phyloP scores from a whole-genome alignment of 64 coral and sea anemone species.

The Orbicella faveolata region DNA sequence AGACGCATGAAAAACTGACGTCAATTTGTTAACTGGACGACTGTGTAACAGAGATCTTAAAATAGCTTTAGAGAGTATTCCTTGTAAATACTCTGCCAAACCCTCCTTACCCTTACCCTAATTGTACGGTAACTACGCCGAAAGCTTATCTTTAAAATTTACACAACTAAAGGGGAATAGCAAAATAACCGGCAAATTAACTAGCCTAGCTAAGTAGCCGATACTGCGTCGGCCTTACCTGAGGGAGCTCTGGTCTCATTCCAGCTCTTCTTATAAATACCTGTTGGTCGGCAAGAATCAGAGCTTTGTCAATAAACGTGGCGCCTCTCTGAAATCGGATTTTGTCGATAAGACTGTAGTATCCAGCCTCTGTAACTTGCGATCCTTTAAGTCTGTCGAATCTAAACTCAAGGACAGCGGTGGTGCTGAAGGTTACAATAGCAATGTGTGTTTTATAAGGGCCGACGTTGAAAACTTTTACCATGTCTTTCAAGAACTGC shows the following conservation, averaged over 20 bases:
- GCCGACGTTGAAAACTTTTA: conserved; percentile 32
- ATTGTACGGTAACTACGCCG: too few species aligned
- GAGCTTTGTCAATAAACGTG: conserved; percentile 78
- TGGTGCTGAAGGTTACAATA: conserved; percentile 59
- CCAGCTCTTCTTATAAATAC: conserved; percentile 47
- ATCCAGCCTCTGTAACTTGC: neutral
- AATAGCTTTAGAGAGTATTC: too few species aligned
- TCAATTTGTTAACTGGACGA: too few species aligned
- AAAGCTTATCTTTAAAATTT: too few species aligned
- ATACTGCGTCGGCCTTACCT: conserved; percentile 14
- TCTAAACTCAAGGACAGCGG: conserved; percentile 27
- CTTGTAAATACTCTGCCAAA: too few species aligned
- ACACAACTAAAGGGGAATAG: too few species aligned
- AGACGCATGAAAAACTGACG: too few species aligned
- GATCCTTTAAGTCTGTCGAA: conserved; percentile 25
- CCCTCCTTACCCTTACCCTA: too few species aligned
- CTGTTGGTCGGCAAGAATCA: conserved; percentile 41
- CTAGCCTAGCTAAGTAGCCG: too few species aligned
- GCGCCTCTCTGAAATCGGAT: conserved; percentile 60
- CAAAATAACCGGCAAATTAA: too few species aligned
- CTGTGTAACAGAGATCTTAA: too few species aligned
- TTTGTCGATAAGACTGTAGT: neutral
- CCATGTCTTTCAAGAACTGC: conserved; percentile 27
- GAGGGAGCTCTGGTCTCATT: conserved; percentile 51
- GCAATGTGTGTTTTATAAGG: conserved; percentile 63